Conservation (phyloP, 2,888 invertebrate species). For the Meta bourneti region DNA sequence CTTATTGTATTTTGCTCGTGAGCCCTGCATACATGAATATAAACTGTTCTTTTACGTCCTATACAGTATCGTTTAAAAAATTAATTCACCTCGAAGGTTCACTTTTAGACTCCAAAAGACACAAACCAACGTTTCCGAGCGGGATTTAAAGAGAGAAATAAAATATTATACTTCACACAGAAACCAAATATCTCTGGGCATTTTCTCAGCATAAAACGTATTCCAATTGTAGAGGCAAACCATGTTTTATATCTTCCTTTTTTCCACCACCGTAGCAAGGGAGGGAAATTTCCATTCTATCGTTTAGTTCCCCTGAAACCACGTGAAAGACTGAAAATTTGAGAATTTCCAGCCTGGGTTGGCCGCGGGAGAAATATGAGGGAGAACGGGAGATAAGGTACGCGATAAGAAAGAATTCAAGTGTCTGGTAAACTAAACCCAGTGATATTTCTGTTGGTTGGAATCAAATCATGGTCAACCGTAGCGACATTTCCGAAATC, state of each 20-base stretch:
- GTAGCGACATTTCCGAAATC: conserved; percentile 10
- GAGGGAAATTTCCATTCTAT: conserved; percentile 36
- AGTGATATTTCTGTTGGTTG: conserved; percentile 42
- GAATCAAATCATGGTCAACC: conserved; percentile 58
- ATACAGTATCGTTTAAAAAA: too few relatives aligned
- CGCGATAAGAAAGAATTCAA: conserved; percentile 52
- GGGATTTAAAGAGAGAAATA: conserved; percentile 12
- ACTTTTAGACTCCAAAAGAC: too few relatives aligned
- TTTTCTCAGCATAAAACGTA: conserved; percentile 36
- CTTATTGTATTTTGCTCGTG: too few relatives aligned
- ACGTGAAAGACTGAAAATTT: conserved; percentile 26
- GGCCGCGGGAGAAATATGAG: neutral
- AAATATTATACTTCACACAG: conserved; percentile 52
- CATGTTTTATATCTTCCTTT: conserved; percentile 48
- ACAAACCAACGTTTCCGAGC: too few relatives aligned
- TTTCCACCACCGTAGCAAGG: conserved; percentile 2
- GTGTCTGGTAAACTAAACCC: conserved; percentile 51
- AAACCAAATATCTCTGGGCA: conserved; percentile 39
- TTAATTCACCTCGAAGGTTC: too few relatives aligned
- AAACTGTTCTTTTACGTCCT: too few relatives aligned
- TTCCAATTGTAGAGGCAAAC: conserved; percentile 42
- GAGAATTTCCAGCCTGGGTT: conserved; percentile 37
- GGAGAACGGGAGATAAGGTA: conserved; percentile 48
- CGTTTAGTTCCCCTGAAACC: conserved; percentile 21
- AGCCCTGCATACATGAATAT: too few relatives aligned